Evolutionary conservation across 2,888 invertebrate species (phyloP).

Genomic region (Aphidius colemani): DNA sequence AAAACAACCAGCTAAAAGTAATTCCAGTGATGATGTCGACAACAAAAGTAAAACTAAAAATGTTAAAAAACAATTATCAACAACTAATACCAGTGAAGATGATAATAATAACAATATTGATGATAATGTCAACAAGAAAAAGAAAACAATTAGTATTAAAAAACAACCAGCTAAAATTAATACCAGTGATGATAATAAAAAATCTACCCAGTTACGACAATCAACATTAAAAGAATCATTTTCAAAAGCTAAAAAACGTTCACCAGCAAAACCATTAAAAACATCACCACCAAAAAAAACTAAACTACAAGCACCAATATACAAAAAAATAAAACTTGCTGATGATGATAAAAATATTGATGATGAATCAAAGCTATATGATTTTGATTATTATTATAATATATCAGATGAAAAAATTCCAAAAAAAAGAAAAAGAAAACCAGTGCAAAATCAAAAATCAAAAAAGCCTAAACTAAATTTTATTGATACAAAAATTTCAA

Average conservation of each 20-base stretch:
- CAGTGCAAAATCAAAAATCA: background rate
- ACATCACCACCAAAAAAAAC: slow-evolving; percentile 17
- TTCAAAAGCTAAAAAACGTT: slow-evolving; percentile 25
- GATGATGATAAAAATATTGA: slow-evolving; percentile 22
- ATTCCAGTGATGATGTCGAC: background rate
- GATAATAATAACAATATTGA: background rate
- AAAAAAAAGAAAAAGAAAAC: slow-evolving; percentile 32
- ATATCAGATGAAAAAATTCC: slow-evolving; percentile 36
- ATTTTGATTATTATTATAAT: slow-evolving; percentile 40
- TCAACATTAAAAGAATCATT: slow-evolving; percentile 40
- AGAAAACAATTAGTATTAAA: background rate
- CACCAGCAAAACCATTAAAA: too few relatives aligned
- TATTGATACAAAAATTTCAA: background rate
- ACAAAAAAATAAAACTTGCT: slow-evolving; percentile 33
- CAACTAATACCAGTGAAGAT: background rate
- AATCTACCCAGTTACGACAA: slow-evolving; percentile 23
- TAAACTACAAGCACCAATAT: slow-evolving; percentile 35
- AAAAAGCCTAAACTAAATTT: too few relatives aligned
- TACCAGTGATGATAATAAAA: background rate
- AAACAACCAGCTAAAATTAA: background rate
- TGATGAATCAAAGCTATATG: slow-evolving; percentile 35
- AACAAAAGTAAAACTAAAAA: slow-evolving; percentile 4
- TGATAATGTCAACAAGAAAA: background rate
- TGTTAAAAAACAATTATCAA: background rate
- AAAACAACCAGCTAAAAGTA: too few relatives aligned